Evolutionary conservation across 2,888 invertebrate genomes (phyloP), one percentile per base, ranked within the genome.

Genomic region (Halictus ligatus): DNA sequence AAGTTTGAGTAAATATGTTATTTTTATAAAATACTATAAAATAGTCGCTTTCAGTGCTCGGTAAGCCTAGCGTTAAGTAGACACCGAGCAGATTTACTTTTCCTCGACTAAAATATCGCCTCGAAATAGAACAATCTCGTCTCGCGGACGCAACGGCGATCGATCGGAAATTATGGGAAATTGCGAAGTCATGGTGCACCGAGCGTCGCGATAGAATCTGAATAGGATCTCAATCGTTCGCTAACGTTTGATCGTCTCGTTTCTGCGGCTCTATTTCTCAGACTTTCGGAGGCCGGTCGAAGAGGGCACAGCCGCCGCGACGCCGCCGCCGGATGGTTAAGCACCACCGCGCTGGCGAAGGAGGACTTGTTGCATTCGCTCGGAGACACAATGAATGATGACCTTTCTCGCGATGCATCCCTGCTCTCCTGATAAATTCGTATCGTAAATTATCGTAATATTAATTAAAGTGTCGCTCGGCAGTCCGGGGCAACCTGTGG

Each of bases 91-190:
- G 64, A 64, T 29, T 29, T 2, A 29, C 64, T 7, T 64, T 18
- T 64, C 3, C 7, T 18, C 2, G 8, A 18, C 8, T 15, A 8
- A 64, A 29, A 7, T n/a, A 18, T 0, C 7, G 15, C 18, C 7
- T 64, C 15, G 0, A 75, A 73, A 64, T 78, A 75, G 54, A 43
- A 40, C 58, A 75, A 71, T 74, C 64, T 71, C 54, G 67, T 25
- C n/a, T 13, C 18, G 50, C 18, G 40, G 64, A 13, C 21, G 75
- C 21, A 54, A 69, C 48, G 12, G 25, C 73, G 4, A 50, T 80
- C 80, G 50, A 46, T 72, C 67, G 54, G 81, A 81, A 76, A 83
- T 80, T 80, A 83, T 43, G 40, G 64, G 76, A 74, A 73, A 84
- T 74, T 81, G 58, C 73, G 35, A 76, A 81, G 73, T 81, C 74